phyloP scores from a whole-genome alignment of 1,140 invertebrate species.

The Heliconius hermathena region DNA sequence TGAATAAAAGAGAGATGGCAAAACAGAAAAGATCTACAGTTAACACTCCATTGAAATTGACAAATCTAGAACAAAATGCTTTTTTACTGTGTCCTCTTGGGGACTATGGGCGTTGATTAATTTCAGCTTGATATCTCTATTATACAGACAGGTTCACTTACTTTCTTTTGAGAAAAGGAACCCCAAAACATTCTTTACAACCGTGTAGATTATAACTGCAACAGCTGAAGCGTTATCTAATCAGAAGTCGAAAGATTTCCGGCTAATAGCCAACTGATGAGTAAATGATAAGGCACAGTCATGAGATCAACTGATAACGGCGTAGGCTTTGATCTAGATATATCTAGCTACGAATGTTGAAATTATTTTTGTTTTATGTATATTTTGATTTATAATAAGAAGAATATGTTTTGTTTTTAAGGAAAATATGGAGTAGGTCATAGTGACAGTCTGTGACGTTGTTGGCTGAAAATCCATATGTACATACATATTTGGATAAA shows the following conservation, averaged over 20 bases:
- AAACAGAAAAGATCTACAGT: too few species aligned
- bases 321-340: neutral
- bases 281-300: neutral
- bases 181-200: neutral
- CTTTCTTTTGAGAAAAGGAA: too few species aligned
- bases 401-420: too few species aligned
- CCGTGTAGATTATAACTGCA: neutral
- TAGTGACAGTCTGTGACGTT: too few species aligned
- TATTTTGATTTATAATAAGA: neutral
- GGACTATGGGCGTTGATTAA: neutral
- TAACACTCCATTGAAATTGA: too few species aligned
- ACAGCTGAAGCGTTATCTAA: neutral
- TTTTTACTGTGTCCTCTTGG: too few species aligned
- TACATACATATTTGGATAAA: too few species aligned
- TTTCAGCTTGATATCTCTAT: neutral
- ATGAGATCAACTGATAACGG: neutral
- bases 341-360: neutral
- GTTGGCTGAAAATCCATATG: too few species aligned
- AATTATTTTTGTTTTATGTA: neutral
- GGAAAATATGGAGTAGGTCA: too few species aligned
- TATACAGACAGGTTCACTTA: too few species aligned
- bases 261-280: neutral
- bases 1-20: too few species aligned
- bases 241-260: neutral
- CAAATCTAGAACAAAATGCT: too few species aligned